Conservation (phyloP, 2,888 invertebrate genomes). For the Lochmaea capreae region DNA sequence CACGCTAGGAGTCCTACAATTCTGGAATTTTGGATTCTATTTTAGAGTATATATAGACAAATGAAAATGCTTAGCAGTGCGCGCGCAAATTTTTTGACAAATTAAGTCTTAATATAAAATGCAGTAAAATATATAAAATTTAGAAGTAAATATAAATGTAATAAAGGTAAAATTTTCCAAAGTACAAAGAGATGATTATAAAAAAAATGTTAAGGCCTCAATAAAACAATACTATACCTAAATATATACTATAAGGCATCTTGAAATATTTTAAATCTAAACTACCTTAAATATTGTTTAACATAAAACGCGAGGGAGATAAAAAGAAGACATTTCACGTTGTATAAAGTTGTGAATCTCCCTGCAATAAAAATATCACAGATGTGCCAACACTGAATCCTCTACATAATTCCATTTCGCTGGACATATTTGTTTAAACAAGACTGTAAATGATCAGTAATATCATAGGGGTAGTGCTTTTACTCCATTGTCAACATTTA, state of each 20-base stretch:
- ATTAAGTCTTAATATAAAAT: not conserved
- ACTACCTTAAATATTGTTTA: not conserved
- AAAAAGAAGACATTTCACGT: not conserved
- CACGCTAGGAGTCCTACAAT: too few relatives aligned
- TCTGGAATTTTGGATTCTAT: too few relatives aligned
- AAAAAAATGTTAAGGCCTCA: not conserved
- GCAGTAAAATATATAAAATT: not conserved
- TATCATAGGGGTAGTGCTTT: not conserved
- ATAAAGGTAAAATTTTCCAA: not conserved
- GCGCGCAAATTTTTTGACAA: not conserved
- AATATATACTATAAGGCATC: slow-evolving; percentile 14
- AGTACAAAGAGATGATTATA: not conserved
- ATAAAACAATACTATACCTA: not conserved
- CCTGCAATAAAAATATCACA: slow-evolving; percentile 32
- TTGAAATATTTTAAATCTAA: not conserved
- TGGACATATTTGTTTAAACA: not conserved
- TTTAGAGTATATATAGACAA: not conserved
- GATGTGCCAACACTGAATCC: slow-evolving; percentile 21
- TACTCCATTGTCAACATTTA: not conserved
- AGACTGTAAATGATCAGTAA: not conserved
- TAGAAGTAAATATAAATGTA: not conserved
- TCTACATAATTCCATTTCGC: not conserved
- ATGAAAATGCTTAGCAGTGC: not conserved
- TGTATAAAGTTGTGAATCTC: not conserved
- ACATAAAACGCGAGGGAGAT: not conserved